Percentiles rank a stretch among this genome's conserved stretches.
Conservation (phyloP, 2,797 vertebrate genomes). For the Sphenodon punctatus region DNA sequence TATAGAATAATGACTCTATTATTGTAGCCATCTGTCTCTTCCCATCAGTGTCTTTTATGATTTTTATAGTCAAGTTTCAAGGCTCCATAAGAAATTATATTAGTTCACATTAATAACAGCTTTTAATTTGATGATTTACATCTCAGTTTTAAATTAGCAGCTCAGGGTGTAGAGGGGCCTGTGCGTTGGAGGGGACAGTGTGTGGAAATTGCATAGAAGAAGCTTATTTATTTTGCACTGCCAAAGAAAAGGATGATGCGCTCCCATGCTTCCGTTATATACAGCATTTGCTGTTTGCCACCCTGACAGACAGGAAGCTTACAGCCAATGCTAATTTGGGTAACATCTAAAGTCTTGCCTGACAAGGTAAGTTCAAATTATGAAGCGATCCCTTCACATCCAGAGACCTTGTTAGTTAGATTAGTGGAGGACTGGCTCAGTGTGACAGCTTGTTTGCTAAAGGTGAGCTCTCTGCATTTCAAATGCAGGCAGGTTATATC, state of each 20-base stretch:
- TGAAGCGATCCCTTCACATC: slow-evolving; percentile 66
- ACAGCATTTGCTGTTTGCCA: slow-evolving; percentile 42
- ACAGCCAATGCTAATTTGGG: slow-evolving; percentile 70
- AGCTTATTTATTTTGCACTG: slow-evolving; percentile 43
- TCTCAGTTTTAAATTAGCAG: slow-evolving; percentile 28
- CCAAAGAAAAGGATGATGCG: background rate
- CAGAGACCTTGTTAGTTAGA: slow-evolving; percentile 74
- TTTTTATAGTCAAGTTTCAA: slow-evolving; percentile 27
- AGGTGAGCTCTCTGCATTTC: slow-evolving; percentile 71
- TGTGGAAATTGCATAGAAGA: background rate
- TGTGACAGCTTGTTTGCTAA: slow-evolving; percentile 77
- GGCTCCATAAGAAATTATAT: slow-evolving; percentile 27
- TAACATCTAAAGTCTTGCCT: slow-evolving; percentile 73
- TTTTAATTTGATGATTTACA: slow-evolving; percentile 33
- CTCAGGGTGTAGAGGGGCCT: background rate
- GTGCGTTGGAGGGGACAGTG: background rate
- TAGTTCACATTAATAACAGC: slow-evolving; percentile 31
- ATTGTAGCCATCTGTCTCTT: slow-evolving; percentile 41
- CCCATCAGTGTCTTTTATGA: slow-evolving; percentile 13
- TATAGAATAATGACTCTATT: slow-evolving; percentile 8
- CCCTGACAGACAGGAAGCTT: slow-evolving; percentile 45
- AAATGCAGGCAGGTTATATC: slow-evolving; percentile 55
- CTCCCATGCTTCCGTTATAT: slow-evolving; percentile 29
- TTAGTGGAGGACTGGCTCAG: slow-evolving; percentile 66
- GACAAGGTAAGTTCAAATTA: slow-evolving; percentile 78